Evolutionary conservation across 2,113 vertebrate genomes (phyloP).

Genomic region (Hymenochirus boettgeri): DNA sequence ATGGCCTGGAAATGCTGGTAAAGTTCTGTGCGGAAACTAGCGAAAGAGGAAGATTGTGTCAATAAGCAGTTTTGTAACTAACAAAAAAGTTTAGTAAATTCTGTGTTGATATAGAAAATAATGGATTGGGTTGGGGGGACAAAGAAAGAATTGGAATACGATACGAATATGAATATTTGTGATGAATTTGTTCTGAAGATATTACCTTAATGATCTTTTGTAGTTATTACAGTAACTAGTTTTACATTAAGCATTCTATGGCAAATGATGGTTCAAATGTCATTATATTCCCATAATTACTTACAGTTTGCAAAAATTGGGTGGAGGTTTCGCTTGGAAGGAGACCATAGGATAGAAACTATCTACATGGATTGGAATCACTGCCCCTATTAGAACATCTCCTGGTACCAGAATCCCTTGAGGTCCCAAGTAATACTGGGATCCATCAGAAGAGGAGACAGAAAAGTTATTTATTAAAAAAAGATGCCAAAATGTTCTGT

Average conservation of each 20-base stretch:
- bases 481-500: slow-evolving; percentile 20
- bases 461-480: neutral
- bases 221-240: too few relatives aligned
- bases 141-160: too few relatives aligned
- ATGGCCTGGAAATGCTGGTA: slow-evolving; percentile 19
- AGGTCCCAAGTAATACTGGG: neutral
- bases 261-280: too few relatives aligned
- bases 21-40: neutral
- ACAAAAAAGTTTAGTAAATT: too few relatives aligned
- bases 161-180: too few relatives aligned
- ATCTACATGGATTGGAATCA: slow-evolving; percentile 42
- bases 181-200: too few relatives aligned
- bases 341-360: slow-evolving; percentile 31
- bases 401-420: slow-evolving; percentile 15
- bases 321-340: slow-evolving; percentile 36
- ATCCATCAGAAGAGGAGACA: neutral
- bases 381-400: slow-evolving; percentile 18
- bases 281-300: too few relatives aligned
- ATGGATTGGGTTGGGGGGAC: too few relatives aligned
- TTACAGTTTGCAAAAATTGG: slow-evolving; percentile 22
- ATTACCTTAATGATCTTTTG: too few relatives aligned
- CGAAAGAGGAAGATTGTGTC: neutral
- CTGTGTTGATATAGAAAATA: too few relatives aligned
- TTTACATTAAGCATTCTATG: too few relatives aligned
- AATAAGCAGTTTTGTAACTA: too few relatives aligned